Evolutionary conservation across 2,888 invertebrate genomes (phyloP), one percentile per base, ranked within the genome.

Genomic region (Diogma glabrata): DNA sequence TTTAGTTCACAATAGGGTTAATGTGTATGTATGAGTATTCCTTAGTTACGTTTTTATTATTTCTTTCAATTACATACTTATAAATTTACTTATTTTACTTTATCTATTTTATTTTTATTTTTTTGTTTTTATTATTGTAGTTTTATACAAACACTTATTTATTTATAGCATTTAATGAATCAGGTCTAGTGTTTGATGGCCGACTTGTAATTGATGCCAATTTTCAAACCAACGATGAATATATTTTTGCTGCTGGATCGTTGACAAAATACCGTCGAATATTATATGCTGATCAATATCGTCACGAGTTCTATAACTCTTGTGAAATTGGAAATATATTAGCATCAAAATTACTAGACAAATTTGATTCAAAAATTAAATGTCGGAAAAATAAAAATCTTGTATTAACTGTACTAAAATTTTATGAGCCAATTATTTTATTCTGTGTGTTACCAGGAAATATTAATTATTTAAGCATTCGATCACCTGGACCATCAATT

Each of bases 241-340:
- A 65, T 52, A 78, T 86, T 51, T 81, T 71, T 60, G 83, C 77
- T 1, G 84, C 81, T 3, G 85, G 85, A 1, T 71, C 80, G 0
- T 67, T 79, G 51, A 78, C 79, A 3, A 75, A 77, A 54, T 84
- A 83, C 62, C 77, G 80, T 1, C 68, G 77, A 9, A 71, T 72
- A n/a, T 73, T 79, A 57, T 73, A 75, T 59, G 78, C 79, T 0
- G 67, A 71, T 2, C 60, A 67, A 12, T 66, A 67, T 54, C 62
- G 70, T 12, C 82, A 83, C 55, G 63, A 67, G n/a, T 69, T 77
- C 60, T 81, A 73, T 60, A 75, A 74, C 60, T 72, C 77, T 0
- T 70, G 75, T 48, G 83, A 84, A 61, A 74, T 84, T 43, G 84
- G 84, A 3, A 70, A 74, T 51, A 73, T 74, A 19, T 20, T 48